Conservation (phyloP, 2,113 vertebrate genomes). For the Spermophilus dauricus region DNA sequence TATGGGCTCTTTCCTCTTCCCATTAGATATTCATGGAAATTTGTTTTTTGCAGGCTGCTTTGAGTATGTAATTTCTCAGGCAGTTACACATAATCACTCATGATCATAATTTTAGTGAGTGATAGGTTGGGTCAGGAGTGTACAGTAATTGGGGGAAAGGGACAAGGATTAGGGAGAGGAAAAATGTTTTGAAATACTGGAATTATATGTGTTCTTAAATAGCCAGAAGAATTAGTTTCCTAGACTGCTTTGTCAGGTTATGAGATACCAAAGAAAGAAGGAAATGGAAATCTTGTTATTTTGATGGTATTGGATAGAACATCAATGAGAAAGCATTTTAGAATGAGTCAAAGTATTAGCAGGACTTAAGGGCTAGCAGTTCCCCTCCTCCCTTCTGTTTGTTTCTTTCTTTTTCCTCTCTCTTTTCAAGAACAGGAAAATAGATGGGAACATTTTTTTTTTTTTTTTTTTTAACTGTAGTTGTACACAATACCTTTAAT, state of each 20-base stretch:
- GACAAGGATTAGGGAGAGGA: background rate
- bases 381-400: background rate
- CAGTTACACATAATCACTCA: slow-evolving; percentile 18
- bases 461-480: no score
- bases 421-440: slow-evolving; percentile 18
- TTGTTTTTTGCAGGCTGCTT: slow-evolving; percentile 63
- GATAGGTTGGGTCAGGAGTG: slow-evolving; percentile 48
- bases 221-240: slow-evolving; percentile 39
- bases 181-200: slow-evolving; percentile 48
- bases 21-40: slow-evolving; percentile 65
- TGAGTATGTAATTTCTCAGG: slow-evolving; percentile 66
- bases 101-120: slow-evolving; percentile 63
- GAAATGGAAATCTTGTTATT: slow-evolving; percentile 53
- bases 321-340: background rate
- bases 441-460: background rate
- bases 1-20: slow-evolving; percentile 49
- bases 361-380: background rate
- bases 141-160: background rate
- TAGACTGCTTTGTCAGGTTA: slow-evolving; percentile 39
- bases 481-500: no score
- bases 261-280: slow-evolving; percentile 52
- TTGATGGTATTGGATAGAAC: slow-evolving; percentile 16
- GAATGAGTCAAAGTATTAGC: slow-evolving; percentile 44
- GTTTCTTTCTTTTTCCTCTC: background rate
- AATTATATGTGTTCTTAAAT: slow-evolving; percentile 33